phyloP scores from a whole-genome alignment of 2,113 vertebrate species.

The Paramisgurnus dabryanus region DNA sequence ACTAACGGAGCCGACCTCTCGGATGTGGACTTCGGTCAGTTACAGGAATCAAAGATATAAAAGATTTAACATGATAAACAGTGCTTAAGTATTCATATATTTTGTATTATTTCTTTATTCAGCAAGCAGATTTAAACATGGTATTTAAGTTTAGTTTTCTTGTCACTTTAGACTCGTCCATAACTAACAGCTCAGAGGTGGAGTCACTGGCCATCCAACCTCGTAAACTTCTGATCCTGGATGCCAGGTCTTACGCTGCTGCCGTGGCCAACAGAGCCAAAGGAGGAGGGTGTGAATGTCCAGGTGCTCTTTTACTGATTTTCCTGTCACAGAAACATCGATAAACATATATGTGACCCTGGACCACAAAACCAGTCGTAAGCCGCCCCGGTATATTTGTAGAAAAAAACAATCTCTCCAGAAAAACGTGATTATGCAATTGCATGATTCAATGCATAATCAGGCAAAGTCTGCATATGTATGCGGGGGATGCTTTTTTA shows the following conservation, averaged over 20 bases:
- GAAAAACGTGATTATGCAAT: too few relatives aligned
- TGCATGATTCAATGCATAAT: too few relatives aligned
- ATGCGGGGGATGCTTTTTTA: too few relatives aligned
- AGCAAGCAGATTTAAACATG: too few relatives aligned
- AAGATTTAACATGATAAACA: too few relatives aligned
- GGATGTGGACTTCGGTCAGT: slow-evolving; percentile 91
- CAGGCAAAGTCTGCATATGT: too few relatives aligned
- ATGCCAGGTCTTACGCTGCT: slow-evolving; percentile 92
- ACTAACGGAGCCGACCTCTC: slow-evolving; percentile 83
- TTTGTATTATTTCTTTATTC: too few relatives aligned
- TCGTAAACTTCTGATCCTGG: slow-evolving; percentile 92
- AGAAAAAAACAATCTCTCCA: too few relatives aligned
- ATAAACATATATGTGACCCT: neutral
- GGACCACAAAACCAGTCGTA: too few relatives aligned
- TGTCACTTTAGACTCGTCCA: slow-evolving; percentile 82
- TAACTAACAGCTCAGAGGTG: slow-evolving; percentile 88
- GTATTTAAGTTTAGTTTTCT: neutral
- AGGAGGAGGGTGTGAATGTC: slow-evolving; percentile 96
- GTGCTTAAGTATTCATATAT: too few relatives aligned
- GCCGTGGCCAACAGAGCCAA: slow-evolving; percentile 97
- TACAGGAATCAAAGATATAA: too few relatives aligned
- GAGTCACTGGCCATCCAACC: slow-evolving; percentile 86
- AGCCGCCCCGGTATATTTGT: too few relatives aligned
- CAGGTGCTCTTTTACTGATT: slow-evolving; percentile 70
- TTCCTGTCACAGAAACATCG: neutral